Evolutionary conservation across 2,113 vertebrate genomes (phyloP).

Genomic region (Tylochromis polylepis): DNA sequence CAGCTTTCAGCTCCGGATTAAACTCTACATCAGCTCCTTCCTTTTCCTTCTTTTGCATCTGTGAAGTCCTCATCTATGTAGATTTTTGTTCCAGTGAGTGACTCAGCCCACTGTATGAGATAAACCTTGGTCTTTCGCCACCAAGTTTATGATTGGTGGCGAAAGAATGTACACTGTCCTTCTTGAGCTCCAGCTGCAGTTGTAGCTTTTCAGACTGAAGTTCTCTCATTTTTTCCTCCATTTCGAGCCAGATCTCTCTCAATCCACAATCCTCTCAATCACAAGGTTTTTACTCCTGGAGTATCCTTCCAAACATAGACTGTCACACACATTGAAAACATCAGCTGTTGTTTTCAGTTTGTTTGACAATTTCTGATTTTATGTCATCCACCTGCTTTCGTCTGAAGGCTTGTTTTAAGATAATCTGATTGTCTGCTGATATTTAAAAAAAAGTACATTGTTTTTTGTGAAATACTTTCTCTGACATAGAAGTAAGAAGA

Average conservation of each 20-base stretch:
- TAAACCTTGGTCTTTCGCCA: not conserved
- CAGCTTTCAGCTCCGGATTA: not conserved
- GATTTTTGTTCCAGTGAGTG: not conserved
- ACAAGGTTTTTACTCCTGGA: too few relatives aligned
- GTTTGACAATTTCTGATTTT: not conserved
- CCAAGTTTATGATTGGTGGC: too few relatives aligned
- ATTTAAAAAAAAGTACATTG: not conserved
- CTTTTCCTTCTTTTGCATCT: not conserved
- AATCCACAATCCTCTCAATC: not conserved
- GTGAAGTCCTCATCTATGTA: not conserved
- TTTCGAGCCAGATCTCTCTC: not conserved
- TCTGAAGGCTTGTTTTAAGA: not conserved
- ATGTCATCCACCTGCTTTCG: not conserved
- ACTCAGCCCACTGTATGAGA: not conserved
- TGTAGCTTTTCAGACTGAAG: not conserved
- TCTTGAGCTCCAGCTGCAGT: not conserved
- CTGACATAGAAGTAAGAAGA: not conserved
- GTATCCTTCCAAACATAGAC: not conserved
- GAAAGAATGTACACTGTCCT: not conserved
- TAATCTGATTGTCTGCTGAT: not conserved
- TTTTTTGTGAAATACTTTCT: not conserved
- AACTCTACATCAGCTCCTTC: not conserved
- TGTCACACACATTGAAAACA: not conserved
- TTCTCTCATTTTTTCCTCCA: not conserved
- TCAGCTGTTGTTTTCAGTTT: not conserved